These are phyloP conservation scores for Leucophenga maculata DNA, from an alignment of 2,888 invertebrate genomes.

Conservation along the genomic window DNA sequence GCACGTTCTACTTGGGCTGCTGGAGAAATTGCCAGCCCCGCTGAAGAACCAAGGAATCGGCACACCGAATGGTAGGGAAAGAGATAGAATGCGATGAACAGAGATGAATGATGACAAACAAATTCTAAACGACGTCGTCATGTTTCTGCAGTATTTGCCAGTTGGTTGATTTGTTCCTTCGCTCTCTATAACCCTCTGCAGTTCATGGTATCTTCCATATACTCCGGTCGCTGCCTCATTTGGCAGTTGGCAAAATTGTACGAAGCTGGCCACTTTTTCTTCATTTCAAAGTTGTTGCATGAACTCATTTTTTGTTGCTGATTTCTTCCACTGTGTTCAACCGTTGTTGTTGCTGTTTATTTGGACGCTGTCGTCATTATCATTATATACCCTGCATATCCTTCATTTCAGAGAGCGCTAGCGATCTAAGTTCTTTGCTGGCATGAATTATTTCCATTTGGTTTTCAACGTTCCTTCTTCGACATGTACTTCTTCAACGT, in stretches of 20 bases:
- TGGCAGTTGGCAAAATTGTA: slow-evolving; percentile 37
- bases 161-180: slow-evolving; percentile 5
- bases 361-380: slow-evolving; percentile 53
- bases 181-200: not conserved
- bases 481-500: slow-evolving; percentile 8
- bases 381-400: slow-evolving; percentile 49
- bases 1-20: slow-evolving; percentile 40
- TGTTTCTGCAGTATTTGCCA: slow-evolving; percentile 26
- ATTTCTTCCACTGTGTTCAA: slow-evolving; percentile 46
- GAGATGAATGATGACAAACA: slow-evolving; percentile 46
- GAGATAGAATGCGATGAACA: not conserved
- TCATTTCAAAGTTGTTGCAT: slow-evolving; percentile 61
- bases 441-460: slow-evolving; percentile 53
- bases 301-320: slow-evolving; percentile 66
- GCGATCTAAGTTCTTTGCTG: slow-evolving; percentile 26
- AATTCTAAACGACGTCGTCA: slow-evolving; percentile 48
- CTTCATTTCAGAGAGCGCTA: slow-evolving; percentile 29
- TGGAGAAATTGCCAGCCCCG: slow-evolving; percentile 39
- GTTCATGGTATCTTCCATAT: not conserved
- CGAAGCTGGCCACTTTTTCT: slow-evolving; percentile 52
- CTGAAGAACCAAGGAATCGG: not conserved
- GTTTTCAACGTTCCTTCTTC: slow-evolving; percentile 34
- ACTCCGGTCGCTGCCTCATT: slow-evolving; percentile 4
- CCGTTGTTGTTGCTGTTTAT: not conserved
- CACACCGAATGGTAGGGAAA: not conserved